Base-by-base conservation (phyloP, 1,140 invertebrate species). In the Manduca sexta region DNA sequence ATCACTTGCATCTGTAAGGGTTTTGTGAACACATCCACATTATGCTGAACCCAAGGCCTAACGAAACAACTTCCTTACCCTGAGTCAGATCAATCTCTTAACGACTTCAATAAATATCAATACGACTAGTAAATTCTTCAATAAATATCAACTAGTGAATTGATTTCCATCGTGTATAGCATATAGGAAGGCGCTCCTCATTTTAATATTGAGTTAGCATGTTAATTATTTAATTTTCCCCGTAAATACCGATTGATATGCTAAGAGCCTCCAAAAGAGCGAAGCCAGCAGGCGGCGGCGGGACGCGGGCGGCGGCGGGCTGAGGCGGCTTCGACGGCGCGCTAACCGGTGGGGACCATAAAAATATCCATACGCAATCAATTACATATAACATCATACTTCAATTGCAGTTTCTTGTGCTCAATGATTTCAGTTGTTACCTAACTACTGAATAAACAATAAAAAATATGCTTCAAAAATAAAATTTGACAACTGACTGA, bases 341-440 rank as follows among this genome's bases (percentile, higher is more conserved):
- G 68, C 84, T 86, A 86, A 74, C 84, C 83, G 83, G 67, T 64
- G 83, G 72, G 74, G 75, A 84, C 77, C 84, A 86, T 86, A 87
- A 76, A 80, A 86, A 87, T 87, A 86, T 79, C 83, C 86, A 86
- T 81, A 84, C 84, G 78, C 75, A 85, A 86, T 87, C 74, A 87
- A 83, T 85, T 79, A 86, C 80, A 86, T 76, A 66, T 74, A 56
- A 75, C 61, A 78, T 52, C 52, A 77, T 68, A 64, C 58, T 82
- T 83, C 79, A 71, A 82, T 83, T 85, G 78, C 79, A 85, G 79
- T 85, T 80, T 82, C 82, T 66, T 82, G 69, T 49, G 8, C 37
- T 52, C 57, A 59, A 31, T 53, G 26, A 51, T 42, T 18, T 33
- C 37, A 52, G 34, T 16, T 45, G 29, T 34, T 34, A 45, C 13